phyloP scores from a whole-genome alignment of 2,888 invertebrate species.

The Chymomyza caudatula region DNA sequence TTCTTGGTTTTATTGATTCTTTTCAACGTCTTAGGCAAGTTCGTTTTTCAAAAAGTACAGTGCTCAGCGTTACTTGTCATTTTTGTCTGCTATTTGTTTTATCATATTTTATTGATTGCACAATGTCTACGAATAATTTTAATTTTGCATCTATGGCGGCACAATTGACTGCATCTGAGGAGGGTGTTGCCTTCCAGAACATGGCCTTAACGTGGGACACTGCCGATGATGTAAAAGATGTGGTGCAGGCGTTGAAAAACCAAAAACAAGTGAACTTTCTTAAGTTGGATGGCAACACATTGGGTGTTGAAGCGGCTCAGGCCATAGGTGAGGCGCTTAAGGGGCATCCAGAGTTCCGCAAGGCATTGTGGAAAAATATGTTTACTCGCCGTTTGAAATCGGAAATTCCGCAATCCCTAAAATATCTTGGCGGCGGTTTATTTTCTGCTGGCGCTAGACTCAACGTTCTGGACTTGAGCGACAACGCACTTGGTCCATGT shows the following conservation, averaged over 20 bases:
- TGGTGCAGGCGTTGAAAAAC: slow-evolving; percentile 86
- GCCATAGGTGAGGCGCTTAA: slow-evolving; percentile 89
- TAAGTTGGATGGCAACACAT: slow-evolving; percentile 93
- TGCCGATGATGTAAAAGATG: slow-evolving; percentile 86
- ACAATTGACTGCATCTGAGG: slow-evolving; percentile 56
- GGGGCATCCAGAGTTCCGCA: slow-evolving; percentile 86
- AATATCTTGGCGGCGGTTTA: slow-evolving; percentile 88
- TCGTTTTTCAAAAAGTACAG: slow-evolving; percentile 1
- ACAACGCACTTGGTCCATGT: slow-evolving; percentile 98
- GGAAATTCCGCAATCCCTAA: slow-evolving; percentile 94
- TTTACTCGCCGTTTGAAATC: slow-evolving; percentile 96
- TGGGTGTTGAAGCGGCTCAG: slow-evolving; percentile 93
- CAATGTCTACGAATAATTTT: slow-evolving; percentile 46
- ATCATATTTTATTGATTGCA: background rate
- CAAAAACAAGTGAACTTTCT: slow-evolving; percentile 85
- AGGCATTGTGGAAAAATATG: slow-evolving; percentile 96
- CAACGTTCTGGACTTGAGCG: slow-evolving; percentile 93
- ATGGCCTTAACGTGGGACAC: slow-evolving; percentile 87
- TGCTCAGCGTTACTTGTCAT: background rate
- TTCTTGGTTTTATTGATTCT: too few species aligned
- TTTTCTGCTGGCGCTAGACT: slow-evolving; percentile 88
- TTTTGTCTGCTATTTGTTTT: background rate
- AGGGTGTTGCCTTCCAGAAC: slow-evolving; percentile 89
- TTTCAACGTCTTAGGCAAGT: too few species aligned
- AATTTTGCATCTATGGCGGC: slow-evolving; percentile 59